Percentiles rank a stretch among this genome's conserved stretches.
Conservation (phyloP, 2,113 vertebrate species). For the Labrus mixtus region DNA sequence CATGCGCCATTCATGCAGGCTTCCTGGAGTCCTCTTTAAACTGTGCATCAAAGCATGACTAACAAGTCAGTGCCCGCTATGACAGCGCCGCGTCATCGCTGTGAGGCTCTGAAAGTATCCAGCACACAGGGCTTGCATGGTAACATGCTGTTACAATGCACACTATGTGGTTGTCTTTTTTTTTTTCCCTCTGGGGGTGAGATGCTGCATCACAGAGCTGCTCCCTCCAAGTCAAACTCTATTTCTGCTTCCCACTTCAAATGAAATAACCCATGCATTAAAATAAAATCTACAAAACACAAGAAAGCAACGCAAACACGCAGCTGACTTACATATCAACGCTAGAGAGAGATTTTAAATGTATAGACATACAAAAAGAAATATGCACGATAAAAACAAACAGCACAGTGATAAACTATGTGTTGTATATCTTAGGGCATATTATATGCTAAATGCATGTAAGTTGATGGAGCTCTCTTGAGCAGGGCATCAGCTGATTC, state of each 20-base stretch:
- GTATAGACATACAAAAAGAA: neutral
- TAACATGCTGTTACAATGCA: conserved; percentile 22
- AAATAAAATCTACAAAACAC: neutral
- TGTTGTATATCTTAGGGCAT: neutral
- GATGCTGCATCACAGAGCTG: conserved; percentile 4
- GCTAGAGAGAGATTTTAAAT: neutral
- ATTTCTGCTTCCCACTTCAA: neutral
- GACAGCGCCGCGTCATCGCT: conserved; percentile 47
- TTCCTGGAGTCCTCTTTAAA: conserved; percentile 85
- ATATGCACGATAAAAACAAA: neutral
- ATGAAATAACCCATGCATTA: neutral
- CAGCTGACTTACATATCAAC: neutral
- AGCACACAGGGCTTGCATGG: conserved; percentile 37
- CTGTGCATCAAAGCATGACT: conserved; percentile 84
- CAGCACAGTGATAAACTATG: neutral
- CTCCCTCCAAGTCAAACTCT: neutral
- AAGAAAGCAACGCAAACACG: neutral
- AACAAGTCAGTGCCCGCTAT: conserved; percentile 76
- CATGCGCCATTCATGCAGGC: conserved; percentile 35
- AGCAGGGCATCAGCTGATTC: neutral
- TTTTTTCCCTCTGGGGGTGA: neutral
- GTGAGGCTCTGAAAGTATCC: conserved; percentile 28
- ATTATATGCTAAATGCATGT: neutral
- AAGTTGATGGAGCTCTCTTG: neutral
- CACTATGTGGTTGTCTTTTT: neutral